Evolutionary conservation across 2,113 vertebrate species (phyloP), one percentile per base, ranked within the genome.

Genomic region (Poecilia latipinna): DNA sequence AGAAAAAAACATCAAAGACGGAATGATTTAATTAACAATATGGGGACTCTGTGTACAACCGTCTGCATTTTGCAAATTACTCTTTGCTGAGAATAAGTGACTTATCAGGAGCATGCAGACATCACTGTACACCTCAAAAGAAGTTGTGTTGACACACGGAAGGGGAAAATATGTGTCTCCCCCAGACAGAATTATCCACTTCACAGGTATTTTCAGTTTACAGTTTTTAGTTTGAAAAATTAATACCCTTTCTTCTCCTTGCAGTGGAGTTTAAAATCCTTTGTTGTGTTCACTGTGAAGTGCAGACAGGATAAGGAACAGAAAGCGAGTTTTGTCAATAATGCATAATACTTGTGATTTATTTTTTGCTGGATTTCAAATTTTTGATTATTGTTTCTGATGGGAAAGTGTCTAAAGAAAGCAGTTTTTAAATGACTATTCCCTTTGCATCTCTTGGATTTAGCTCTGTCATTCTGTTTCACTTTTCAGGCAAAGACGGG

Each of bases 1-100:
- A 83, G 86, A 89, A 79, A 86, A 91, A 57, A 92, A 94, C 92
- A 94, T 94, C 93, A 95, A 94, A 95, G 91, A 89, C 78, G 75
- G 83, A 90, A 92, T 93, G 89, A 94, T 94, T 95, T 94, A 95
- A 94, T 95, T 95, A 94, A 92, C 92, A 93, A 93, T 92, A 90
- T 90, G 89, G 84, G 91, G 89, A 92, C 92, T 83, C 83, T 89
- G 91, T 92, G 85, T 94, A 91, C 85, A 88, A 85, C 90, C 77
- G 81, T 90, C 88, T 88, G 88, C 90, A 90, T 89, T 90, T 90
- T 90, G 78, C 87, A 93, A 94, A 95, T 94, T 89, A 91, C 86
- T 89, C 91, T 94, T 93, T 90, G 84, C 91, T 85, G 82, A 88
- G 90, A 95, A 94, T 92, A 90, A 91, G 91, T 91, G 90, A 94